Percentiles rank a stretch among this genome's conserved stretches.
These are phyloP conservation scores for Allolobophora icterica DNA, from an alignment of 2,888 invertebrate genomes.

Conservation along the genomic window DNA sequence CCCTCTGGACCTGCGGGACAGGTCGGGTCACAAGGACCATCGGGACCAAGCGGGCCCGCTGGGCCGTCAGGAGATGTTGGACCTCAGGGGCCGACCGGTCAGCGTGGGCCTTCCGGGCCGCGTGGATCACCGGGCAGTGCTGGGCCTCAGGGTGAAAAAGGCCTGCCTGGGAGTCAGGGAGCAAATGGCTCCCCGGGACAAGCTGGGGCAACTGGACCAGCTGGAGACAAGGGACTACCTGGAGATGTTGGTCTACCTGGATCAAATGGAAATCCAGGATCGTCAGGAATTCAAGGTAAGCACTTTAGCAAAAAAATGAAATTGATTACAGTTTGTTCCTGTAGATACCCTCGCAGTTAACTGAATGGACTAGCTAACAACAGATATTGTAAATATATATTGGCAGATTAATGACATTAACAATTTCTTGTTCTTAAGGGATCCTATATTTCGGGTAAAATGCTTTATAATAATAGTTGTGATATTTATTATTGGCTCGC, in stretches of 20 bases:
- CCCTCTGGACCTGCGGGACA: constrained; percentile 22
- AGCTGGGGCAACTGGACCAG: constrained; percentile 39
- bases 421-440: too few relatives aligned
- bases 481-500: too few relatives aligned
- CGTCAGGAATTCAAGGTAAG: constrained; percentile 19
- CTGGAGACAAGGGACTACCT: constrained; percentile 38
- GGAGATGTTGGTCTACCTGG: constrained; percentile 39
- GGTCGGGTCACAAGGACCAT: background rate
- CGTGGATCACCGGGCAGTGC: constrained; percentile 33
- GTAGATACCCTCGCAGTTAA: background rate
- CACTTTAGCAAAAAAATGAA: background rate
- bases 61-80: constrained; percentile 35
- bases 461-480: too few relatives aligned
- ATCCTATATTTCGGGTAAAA: too few relatives aligned
- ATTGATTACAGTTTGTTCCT: background rate
- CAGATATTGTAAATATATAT: too few relatives aligned
- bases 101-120: background rate
- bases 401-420: too few relatives aligned
- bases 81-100: constrained; percentile 26
- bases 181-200: constrained; percentile 40
- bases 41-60: constrained; percentile 28
- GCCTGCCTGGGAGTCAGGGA: constrained; percentile 38
- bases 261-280: background rate
- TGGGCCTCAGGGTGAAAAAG: constrained; percentile 41
- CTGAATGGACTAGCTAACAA: background rate